Evolutionary conservation across 1,140 invertebrate genomes (phyloP), one percentile per base, ranked within the genome.

Genomic region (Copidosoma floridanum): DNA sequence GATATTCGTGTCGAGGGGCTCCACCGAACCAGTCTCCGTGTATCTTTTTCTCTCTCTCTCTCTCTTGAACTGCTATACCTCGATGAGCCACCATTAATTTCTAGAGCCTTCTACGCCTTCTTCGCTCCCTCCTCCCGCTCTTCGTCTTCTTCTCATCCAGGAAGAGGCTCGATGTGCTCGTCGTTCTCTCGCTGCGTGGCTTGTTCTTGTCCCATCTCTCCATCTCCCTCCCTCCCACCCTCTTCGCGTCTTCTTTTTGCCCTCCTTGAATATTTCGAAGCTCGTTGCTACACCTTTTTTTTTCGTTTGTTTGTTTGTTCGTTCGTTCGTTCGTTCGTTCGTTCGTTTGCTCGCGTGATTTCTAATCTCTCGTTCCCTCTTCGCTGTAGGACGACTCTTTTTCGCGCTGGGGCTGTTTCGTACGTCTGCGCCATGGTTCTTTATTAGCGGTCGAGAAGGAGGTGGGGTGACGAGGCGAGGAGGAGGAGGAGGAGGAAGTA

Each of bases 21-120:
- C 3, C 70, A 67, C 43, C 61, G 47, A 67, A 65, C 61, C 63
- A 64, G 6, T 41, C 38, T 41, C n/a, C 18, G 18, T 43, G 8
- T 20, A 18, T 43, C 23, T 43, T 21, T 43, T 21, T 43, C 18
- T 18, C 40, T 41, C 40, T 71, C 60, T 55, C 58, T 64, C 68
- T 63, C 50, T 66, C 59, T 57, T 65, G 56, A 61, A 66, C 63
- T 65, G 67, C 68, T 63, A 11, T n/a, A 65, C 59, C 51, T 72
- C 64, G 65, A 70, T 68, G 65, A 69, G 67, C 61, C 60, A 67
- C 63, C 67, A 69, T 70, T 72, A 65, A 61, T 71, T 65, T 67
- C 59, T 66, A 65, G 67, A 64, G 44, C 40, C 63, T 66, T 54
- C 32, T 3, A 7, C 23, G 12, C 16, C 3, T 12, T 24, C 16